Evolutionary conservation across 1,140 invertebrate species (phyloP), one percentile per base, ranked within the genome.

Genomic region (Drosophila persimilis): DNA sequence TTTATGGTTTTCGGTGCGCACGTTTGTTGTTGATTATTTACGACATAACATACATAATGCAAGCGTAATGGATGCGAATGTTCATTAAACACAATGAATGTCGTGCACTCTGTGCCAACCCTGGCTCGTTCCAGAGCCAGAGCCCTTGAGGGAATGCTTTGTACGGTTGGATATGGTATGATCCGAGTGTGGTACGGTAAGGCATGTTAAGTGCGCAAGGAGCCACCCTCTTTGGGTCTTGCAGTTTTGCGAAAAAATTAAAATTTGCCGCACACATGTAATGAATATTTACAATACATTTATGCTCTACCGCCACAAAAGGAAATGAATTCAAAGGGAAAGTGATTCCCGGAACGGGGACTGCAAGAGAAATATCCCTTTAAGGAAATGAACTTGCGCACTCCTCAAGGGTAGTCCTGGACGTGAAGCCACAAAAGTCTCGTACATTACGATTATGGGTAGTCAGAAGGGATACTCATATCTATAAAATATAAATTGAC

Each of bases 41-140:
- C 86, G 80, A 81, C 78, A 81, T 86, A 59, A 77, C 83, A 71
- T 74, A 77, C 83, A 71, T 70, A 85, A 81, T 80, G 77, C 83
- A 77, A 72, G 57, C 79, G 80, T 86, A 86, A 85, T 85, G 80
- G 75, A 84, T 83, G 70, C 71, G 60, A 74, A 53, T 75, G 81
- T 85, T 85, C 81, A 85, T 85, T 85, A 85, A 85, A 80, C 77
- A 85, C 77, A 85, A 85, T 85, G 80, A 86, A 86, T 85, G 80
- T 86, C 81, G 72, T 84, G 72, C 80, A 73, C 60, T 73, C 53
- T 26, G 39, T 43, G 62, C 53, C 77, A 60, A 65, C 71, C 71
- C 71, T 58, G 26, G 29, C 29, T 7, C 29, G 29, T 8, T 29
- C 29, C 1, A 29, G 31, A 31, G 46, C 45, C 45, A 13, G 35